Evolutionary conservation across 1,140 invertebrate genomes (phyloP).

Genomic region (Drosophila pallidifrons): DNA sequence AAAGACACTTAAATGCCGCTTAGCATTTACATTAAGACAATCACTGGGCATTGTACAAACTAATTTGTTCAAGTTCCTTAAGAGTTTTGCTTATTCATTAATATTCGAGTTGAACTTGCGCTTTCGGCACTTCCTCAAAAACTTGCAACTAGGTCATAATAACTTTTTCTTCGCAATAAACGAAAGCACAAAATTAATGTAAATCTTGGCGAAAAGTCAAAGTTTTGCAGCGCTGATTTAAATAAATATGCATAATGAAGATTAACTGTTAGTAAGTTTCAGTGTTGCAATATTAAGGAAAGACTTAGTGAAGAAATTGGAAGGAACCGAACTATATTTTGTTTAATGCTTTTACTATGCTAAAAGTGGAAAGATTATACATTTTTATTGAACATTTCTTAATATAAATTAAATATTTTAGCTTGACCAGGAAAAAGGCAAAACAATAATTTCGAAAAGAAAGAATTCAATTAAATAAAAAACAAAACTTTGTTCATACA

Average conservation of each 20-base stretch:
- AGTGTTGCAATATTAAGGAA: neutral
- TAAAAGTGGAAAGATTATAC: no score
- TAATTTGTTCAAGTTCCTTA: conserved; percentile 6
- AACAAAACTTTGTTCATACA: no score
- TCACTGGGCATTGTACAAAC: neutral
- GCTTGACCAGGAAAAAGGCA: no score
- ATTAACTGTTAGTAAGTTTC: neutral
- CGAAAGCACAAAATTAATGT: neutral
- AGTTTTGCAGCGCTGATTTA: neutral
- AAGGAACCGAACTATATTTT: no score
- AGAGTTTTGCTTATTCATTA: conserved; percentile 17
- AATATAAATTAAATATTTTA: no score
- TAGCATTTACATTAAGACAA: conserved; percentile 8
- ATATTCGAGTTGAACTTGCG: neutral
- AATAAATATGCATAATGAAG: conserved; percentile 10
- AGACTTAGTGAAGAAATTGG: no score
- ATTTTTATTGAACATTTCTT: no score
- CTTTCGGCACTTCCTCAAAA: neutral
- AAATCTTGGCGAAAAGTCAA: conserved; percentile 5
- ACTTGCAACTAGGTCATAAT: conserved; percentile 20
- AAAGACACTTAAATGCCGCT: conserved; percentile 33
- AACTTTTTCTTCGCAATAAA: neutral
- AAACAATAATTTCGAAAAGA: no score
- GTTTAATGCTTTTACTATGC: no score
- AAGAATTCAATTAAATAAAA: no score